Conservation (phyloP, 2,888 invertebrate genomes). For the Noctua fimbriata region DNA sequence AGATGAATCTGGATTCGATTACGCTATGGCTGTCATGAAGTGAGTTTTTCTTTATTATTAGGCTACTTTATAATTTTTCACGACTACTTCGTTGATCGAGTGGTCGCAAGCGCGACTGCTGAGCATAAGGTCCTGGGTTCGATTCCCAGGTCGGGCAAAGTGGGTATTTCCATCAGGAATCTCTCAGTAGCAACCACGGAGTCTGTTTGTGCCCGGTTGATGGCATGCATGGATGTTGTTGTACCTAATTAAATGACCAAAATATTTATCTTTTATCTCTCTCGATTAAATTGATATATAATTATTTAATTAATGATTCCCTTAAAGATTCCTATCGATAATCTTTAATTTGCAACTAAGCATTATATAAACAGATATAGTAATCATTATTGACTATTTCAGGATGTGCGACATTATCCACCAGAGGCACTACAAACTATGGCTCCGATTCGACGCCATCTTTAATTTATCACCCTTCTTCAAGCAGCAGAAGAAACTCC, state of each 20-base stretch:
- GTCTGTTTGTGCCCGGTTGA: too few relatives aligned
- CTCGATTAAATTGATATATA: neutral
- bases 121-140: too few relatives aligned
- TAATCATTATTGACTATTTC: slow-evolving; percentile 46
- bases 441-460: slow-evolving; percentile 93
- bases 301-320: neutral
- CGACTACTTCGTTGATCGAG: too few relatives aligned
- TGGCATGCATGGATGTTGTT: neutral
- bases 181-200: too few relatives aligned
- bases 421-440: slow-evolving; percentile 93
- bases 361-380: neutral
- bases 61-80: neutral
- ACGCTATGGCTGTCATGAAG: slow-evolving; percentile 96
- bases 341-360: neutral
- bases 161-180: too few relatives aligned
- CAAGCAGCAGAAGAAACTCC: slow-evolving; percentile 92
- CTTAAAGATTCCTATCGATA: neutral
- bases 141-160: too few relatives aligned
- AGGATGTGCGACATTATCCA: slow-evolving; percentile 96
- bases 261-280: neutral
- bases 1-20: slow-evolving; percentile 93
- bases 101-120: too few relatives aligned
- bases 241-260: neutral
- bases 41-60: slow-evolving; percentile 67
- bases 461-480: slow-evolving; percentile 93